phyloP scores from a whole-genome alignment of 2,113 vertebrate genomes.

The Synchiropus splendidus region DNA sequence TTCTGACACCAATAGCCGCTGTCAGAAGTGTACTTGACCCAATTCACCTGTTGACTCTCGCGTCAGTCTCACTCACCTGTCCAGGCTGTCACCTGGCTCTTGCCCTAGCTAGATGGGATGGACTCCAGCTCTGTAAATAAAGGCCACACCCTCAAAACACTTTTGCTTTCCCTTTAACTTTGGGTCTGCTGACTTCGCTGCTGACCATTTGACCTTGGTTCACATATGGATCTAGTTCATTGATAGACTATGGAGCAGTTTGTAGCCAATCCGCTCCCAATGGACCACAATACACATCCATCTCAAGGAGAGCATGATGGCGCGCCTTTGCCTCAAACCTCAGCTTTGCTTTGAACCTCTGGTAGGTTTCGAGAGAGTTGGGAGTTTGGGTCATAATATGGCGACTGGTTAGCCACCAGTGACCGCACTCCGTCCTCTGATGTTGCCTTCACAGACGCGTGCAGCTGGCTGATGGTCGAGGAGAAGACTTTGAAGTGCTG shows the following conservation, averaged over 20 bases:
- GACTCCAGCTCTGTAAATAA: no score
- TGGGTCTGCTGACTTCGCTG: no score
- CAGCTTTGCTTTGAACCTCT: slow-evolving; percentile 60
- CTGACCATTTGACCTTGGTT: slow-evolving; percentile 42
- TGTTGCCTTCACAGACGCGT: slow-evolving; percentile 63
- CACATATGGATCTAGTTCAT: slow-evolving; percentile 30
- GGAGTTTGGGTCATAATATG: slow-evolving; percentile 66
- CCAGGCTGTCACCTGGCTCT: no score
- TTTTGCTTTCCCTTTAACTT: no score
- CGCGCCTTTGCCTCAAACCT: slow-evolving; percentile 58
- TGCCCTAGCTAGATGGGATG: no score
- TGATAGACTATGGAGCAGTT: slow-evolving; percentile 52
- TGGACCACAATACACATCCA: slow-evolving; percentile 43
- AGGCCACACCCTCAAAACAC: no score
- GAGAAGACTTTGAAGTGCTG: slow-evolving; percentile 59
- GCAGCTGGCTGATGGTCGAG: slow-evolving; percentile 59
- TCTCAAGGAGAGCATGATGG: slow-evolving; percentile 55
- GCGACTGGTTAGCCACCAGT: slow-evolving; percentile 70
- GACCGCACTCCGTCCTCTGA: slow-evolving; percentile 68
- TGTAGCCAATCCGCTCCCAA: slow-evolving; percentile 33
- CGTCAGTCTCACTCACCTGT: no score
- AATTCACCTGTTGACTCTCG: no score
- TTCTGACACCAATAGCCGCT: no score
- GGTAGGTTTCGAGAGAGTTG: slow-evolving; percentile 57
- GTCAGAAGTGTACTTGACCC: no score